A percentile compares a stretch with the other conserved stretches of the same genome.
These are phyloP conservation scores for Triplophysa rosa DNA, from an alignment of 2,113 vertebrate genomes.

Conservation along the genomic window DNA sequence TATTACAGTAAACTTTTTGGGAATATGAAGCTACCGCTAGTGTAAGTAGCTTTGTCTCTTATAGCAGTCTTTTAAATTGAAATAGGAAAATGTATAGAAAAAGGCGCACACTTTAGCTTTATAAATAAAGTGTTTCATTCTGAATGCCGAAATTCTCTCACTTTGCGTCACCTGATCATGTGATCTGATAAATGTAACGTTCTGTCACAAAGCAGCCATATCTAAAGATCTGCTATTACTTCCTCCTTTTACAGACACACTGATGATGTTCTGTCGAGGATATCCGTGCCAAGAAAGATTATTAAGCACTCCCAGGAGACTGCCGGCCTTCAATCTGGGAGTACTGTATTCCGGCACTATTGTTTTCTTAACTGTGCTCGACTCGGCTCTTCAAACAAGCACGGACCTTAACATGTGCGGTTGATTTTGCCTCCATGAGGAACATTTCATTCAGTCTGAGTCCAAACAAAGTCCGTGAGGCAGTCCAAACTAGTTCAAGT, in stretches of 20 bases:
- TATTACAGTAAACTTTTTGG: too few relatives aligned
- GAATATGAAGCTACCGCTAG: too few relatives aligned
- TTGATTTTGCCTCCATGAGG: slow-evolving; percentile 56
- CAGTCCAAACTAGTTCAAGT: slow-evolving; percentile 42
- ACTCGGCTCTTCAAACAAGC: slow-evolving; percentile 67
- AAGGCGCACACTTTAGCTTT: too few relatives aligned
- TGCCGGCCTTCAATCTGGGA: slow-evolving; percentile 62
- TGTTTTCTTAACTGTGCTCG: slow-evolving; percentile 71
- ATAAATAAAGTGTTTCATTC: too few relatives aligned
- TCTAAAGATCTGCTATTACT: neutral
- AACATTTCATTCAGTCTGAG: slow-evolving; percentile 39
- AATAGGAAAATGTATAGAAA: too few relatives aligned
- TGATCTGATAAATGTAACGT: slow-evolving; percentile 5
- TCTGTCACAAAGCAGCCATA: neutral
- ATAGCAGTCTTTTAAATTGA: too few relatives aligned
- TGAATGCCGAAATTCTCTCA: too few relatives aligned
- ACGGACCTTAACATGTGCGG: slow-evolving; percentile 63
- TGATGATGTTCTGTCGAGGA: slow-evolving; percentile 48
- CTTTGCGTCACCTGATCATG: too few relatives aligned
- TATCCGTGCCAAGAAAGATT: slow-evolving; percentile 51
- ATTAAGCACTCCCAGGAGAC: slow-evolving; percentile 61
- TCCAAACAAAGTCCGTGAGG: slow-evolving; percentile 34
- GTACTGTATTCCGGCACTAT: slow-evolving; percentile 59
- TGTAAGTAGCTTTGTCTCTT: too few relatives aligned
- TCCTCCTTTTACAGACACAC: neutral